These are phyloP conservation scores for Laspeyria flexula DNA, from an alignment of 2,888 invertebrate species.

Conservation along the genomic window DNA sequence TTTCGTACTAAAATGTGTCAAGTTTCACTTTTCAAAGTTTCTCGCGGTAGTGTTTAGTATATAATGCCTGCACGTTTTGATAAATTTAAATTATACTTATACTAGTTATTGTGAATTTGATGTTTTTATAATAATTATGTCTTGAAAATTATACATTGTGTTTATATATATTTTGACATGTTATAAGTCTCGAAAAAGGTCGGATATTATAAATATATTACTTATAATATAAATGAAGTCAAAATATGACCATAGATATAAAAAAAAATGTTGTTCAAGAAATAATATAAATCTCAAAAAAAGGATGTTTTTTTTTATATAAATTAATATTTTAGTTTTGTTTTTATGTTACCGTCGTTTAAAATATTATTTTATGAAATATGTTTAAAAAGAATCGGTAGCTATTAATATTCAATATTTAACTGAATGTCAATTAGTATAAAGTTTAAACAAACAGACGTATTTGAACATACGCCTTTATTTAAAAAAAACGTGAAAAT, in stretches of 20 bases:
- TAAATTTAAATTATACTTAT: slow-evolving; percentile 30
- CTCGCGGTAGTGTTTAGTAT: slow-evolving; percentile 21
- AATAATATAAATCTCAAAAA: neutral
- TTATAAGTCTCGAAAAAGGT: neutral
- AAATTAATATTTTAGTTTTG: slow-evolving; percentile 12
- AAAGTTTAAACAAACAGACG: too few species aligned
- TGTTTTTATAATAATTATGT: slow-evolving; percentile 17
- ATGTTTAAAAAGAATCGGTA: too few species aligned
- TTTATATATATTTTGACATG: slow-evolving; percentile 20
- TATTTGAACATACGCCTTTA: too few species aligned
- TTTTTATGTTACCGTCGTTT: slow-evolving; percentile 23
- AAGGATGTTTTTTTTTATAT: slow-evolving; percentile 24
- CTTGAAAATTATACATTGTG: slow-evolving; percentile 16
- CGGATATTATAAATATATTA: neutral
- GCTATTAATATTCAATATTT: too few species aligned
- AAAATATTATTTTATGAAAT: too few species aligned
- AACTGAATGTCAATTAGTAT: too few species aligned
- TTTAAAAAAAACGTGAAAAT: neutral
- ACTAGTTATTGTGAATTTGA: slow-evolving; percentile 29
- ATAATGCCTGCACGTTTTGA: slow-evolving; percentile 31
- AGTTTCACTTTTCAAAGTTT: slow-evolving; percentile 1
- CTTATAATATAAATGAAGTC: neutral
- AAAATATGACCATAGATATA: slow-evolving; percentile 16
- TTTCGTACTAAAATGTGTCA: too few species aligned
- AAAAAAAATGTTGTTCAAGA: slow-evolving; percentile 24